phyloP scores from a whole-genome alignment of 2,888 invertebrate species.

The Girardia tigrina region DNA sequence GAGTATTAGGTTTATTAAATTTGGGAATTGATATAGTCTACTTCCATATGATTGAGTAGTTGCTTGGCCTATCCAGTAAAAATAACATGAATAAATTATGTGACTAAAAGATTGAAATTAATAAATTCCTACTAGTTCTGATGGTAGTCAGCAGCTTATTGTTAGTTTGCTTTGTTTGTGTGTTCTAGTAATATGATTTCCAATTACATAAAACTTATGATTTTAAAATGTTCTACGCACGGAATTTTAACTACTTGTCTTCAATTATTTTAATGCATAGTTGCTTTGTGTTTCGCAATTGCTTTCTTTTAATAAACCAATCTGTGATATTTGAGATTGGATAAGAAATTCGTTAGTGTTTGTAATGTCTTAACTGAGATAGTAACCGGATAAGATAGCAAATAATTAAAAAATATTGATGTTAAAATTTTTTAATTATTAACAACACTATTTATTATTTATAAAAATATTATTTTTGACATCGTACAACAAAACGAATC shows the following conservation, averaged over 20 bases:
- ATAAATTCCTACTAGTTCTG: slow-evolving; percentile 20
- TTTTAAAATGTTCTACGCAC: slow-evolving; percentile 23
- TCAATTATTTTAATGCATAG: slow-evolving; percentile 15
- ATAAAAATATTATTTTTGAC: too few species aligned
- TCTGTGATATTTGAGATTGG: slow-evolving; percentile 14
- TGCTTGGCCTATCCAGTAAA: slow-evolving; percentile 6
- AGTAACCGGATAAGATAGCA: slow-evolving; percentile 20
- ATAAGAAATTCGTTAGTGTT: slow-evolving; percentile 20
- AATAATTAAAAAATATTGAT: neutral
- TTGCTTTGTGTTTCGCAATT: slow-evolving; percentile 23
- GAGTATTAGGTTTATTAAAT: slow-evolving; percentile 23
- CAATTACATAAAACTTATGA: slow-evolving; percentile 23
- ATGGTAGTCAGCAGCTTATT: slow-evolving; percentile 23
- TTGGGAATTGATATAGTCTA: slow-evolving; percentile 23
- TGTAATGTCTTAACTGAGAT: slow-evolving; percentile 15
- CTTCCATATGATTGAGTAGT: slow-evolving; percentile 20
- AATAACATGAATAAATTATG: slow-evolving; percentile 23
- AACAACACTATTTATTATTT: too few species aligned
- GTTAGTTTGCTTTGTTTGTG: slow-evolving; percentile 23
- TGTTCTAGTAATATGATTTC: slow-evolving; percentile 16
- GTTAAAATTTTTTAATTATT: neutral
- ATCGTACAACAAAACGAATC: too few species aligned
- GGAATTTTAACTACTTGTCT: slow-evolving; percentile 20
- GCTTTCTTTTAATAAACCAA: slow-evolving; percentile 14
- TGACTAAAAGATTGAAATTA: slow-evolving; percentile 20